Conservation (phyloP, 2,113 vertebrate species). For the Siniperca knerii region DNA sequence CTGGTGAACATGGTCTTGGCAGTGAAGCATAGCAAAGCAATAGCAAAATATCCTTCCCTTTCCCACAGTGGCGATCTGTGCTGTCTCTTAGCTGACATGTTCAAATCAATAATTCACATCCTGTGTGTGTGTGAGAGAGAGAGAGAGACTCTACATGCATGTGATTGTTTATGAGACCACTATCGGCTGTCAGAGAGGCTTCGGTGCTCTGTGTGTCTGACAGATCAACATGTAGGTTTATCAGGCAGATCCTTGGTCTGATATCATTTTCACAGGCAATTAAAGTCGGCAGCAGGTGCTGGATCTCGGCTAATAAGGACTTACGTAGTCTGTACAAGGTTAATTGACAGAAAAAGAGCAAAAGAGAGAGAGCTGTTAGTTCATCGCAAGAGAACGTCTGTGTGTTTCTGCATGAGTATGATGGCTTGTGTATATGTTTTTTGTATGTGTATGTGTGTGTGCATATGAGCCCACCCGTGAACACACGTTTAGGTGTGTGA, state of each 20-base stretch:
- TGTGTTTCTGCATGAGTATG: slow-evolving; percentile 35
- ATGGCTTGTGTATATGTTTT: slow-evolving; percentile 22
- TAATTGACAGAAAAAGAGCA: slow-evolving; percentile 68
- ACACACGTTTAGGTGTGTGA: slow-evolving; percentile 50
- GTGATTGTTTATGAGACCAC: slow-evolving; percentile 52
- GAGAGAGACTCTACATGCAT: slow-evolving; percentile 37
- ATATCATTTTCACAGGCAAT: slow-evolving; percentile 81
- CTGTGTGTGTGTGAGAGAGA: slow-evolving; percentile 32
- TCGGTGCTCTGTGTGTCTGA: slow-evolving; percentile 57
- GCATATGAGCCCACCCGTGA: slow-evolving; percentile 7
- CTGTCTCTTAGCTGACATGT: slow-evolving; percentile 81
- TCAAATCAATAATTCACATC: slow-evolving; percentile 83
- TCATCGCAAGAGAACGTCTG: slow-evolving; percentile 13
- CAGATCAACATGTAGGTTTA: slow-evolving; percentile 78
- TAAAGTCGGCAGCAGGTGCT: slow-evolving; percentile 73
- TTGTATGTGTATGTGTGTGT: neutral
- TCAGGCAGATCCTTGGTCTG: slow-evolving; percentile 71
- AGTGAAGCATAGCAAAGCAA: slow-evolving; percentile 70
- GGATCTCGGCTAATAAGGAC: slow-evolving; percentile 73
- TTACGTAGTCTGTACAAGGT: slow-evolving; percentile 63
- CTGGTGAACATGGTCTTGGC: slow-evolving; percentile 49
- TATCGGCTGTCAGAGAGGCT: slow-evolving; percentile 52
- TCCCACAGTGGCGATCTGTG: slow-evolving; percentile 64
- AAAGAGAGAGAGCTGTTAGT: slow-evolving; percentile 29
- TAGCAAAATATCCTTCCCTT: slow-evolving; percentile 68